phyloP scores from a whole-genome alignment of 2,113 vertebrate species.

The Australoheros scitulus region DNA sequence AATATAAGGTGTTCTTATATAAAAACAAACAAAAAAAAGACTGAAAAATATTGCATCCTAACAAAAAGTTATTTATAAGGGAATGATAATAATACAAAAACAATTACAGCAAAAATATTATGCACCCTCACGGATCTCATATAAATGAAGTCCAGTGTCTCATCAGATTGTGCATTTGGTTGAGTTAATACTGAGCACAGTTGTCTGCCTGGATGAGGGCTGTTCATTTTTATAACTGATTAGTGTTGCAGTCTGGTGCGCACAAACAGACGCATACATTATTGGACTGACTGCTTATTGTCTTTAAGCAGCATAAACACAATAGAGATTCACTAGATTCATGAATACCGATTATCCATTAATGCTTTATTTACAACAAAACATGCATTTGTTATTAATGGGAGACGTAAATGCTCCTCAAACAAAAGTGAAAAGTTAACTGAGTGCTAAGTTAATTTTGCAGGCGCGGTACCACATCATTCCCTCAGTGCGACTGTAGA shows the following conservation, averaged over 20 bases:
- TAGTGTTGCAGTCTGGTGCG: neutral
- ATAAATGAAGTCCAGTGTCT: neutral
- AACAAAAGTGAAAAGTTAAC: neutral
- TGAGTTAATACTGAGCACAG: neutral
- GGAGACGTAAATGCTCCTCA: neutral
- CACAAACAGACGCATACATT: neutral
- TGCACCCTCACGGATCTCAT: neutral
- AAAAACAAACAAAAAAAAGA: neutral
- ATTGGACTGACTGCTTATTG: neutral
- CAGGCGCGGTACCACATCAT: neutral
- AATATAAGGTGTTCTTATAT: neutral
- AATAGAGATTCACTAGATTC: neutral
- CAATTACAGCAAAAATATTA: neutral
- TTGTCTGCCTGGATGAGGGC: neutral
- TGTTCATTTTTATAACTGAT: slow-evolving; percentile 21
- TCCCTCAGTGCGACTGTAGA: neutral
- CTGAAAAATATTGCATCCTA: neutral
- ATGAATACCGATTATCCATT: slow-evolving; percentile 6
- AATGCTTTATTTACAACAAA: slow-evolving; percentile 20
- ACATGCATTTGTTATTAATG: neutral
- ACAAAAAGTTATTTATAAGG: neutral
- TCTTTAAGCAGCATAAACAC: neutral
- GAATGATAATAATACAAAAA: neutral
- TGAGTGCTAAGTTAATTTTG: slow-evolving; percentile 43
- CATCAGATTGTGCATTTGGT: neutral